Percentiles rank a stretch among this genome's conserved stretches.
Conservation (phyloP, 2,888 invertebrate genomes). For the Leucoptera coffeella region DNA sequence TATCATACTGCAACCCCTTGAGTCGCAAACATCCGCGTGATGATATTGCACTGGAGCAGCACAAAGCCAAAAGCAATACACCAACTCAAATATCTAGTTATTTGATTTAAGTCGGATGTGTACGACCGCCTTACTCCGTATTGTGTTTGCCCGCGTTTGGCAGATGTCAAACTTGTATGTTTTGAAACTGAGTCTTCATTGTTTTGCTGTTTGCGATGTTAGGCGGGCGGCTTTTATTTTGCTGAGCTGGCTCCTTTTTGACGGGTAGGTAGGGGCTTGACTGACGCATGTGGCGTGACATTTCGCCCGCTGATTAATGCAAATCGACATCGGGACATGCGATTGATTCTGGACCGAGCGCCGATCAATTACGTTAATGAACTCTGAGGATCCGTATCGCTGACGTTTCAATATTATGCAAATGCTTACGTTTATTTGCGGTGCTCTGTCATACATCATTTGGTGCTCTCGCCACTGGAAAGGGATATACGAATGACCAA, state of each 20-base stretch:
- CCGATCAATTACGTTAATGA: conserved; percentile 51
- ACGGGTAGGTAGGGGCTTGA: not conserved
- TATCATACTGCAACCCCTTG: conserved; percentile 47
- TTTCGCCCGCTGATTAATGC: conserved; percentile 43
- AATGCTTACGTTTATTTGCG: conserved; percentile 30
- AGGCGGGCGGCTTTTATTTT: conserved; percentile 8
- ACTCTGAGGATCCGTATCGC: conserved; percentile 36
- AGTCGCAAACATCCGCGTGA: conserved; percentile 41
- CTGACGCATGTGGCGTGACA: conserved; percentile 25
- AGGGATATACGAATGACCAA: too few species aligned
- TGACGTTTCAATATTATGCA: conserved; percentile 42
- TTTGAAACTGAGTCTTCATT: conserved; percentile 44
- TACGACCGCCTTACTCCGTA: conserved; percentile 41
- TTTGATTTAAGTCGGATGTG: conserved; percentile 51
- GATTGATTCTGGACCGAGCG: conserved; percentile 39
- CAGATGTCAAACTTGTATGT: conserved; percentile 51
- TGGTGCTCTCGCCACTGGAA: conserved; percentile 2
- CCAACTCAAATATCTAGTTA: conserved; percentile 17
- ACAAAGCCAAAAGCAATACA: conserved; percentile 51
- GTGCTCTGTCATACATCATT: conserved; percentile 12
- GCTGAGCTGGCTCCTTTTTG: not conserved
- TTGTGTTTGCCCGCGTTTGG: conserved; percentile 51
- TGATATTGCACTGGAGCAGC: conserved; percentile 51
- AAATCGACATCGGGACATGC: conserved; percentile 44
- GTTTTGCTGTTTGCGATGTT: conserved; percentile 38